Base-by-base conservation (phyloP, 2,113 vertebrate species). In the Mormyrus iriodes region DNA sequence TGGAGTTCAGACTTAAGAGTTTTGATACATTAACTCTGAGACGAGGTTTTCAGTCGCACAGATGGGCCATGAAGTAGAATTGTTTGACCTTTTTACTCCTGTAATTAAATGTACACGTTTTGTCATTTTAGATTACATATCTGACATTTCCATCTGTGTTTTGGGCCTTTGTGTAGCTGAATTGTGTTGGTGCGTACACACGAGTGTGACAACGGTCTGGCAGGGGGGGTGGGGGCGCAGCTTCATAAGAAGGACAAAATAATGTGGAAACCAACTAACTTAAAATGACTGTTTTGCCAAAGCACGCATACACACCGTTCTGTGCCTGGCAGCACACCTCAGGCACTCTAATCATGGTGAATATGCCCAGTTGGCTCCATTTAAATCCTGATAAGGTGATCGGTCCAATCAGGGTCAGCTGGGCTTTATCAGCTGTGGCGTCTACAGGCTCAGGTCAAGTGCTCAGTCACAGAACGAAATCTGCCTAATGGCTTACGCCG, bases 1-100 rank as follows among this genome's bases (percentile, higher is more conserved):
- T 3, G 58, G 86, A 46, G 31, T 61, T 61, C n/a, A 61, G 55
- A 61, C 9, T 10, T 19, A 44, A 44, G 21, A 65, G 86, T 65
- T 51, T 61, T 87, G 35, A 61, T 61, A 65, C 39, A 42, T 44
- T 58, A 61, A 52, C 55, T 87, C 53, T 15, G 31, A 44, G 55
- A 44, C n/a, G 31, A 35, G 86, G 35, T 87, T 87, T 87, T 65
- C 21, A 44, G 27, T 46, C 35, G 49, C 53, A 44, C 55, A 87
- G 86, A 61, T 86, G 49, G 82, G 82, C 82, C 82, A 46, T 86
- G 51, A 86, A 86, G 55, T 86, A 12, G 49, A 27, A 53, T 55
- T 51, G 6, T 24, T 39, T 86, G 86, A 61, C 31, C 53, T 7
- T 53, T 51, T 53, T 53, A 35, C 44, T 51, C 9, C 55, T 44